phyloP scores from a whole-genome alignment of 1,140 invertebrate species.

The Pseudobourletiella spinata region DNA sequence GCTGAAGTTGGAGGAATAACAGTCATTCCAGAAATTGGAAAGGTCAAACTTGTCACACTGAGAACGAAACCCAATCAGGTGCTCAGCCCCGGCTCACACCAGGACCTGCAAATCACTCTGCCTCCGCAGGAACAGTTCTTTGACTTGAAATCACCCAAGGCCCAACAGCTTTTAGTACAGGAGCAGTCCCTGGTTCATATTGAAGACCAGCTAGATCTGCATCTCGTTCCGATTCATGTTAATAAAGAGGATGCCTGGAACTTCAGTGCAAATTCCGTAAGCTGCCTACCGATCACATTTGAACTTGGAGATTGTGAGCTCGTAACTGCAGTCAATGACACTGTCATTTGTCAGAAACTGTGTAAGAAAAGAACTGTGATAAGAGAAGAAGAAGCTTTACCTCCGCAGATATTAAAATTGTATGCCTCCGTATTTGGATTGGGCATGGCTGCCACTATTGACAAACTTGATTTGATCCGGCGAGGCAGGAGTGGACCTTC shows the following conservation, averaged over 20 bases:
- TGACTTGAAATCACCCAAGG: neutral
- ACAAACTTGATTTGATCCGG: no score
- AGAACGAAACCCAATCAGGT: conserved; percentile 3
- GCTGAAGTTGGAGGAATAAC: neutral
- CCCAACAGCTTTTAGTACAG: neutral
- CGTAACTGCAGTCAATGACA: neutral
- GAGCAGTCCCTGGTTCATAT: neutral
- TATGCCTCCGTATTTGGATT: no score
- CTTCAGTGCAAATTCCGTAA: neutral
- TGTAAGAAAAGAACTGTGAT: no score
- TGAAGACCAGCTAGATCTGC: neutral
- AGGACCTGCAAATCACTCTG: neutral
- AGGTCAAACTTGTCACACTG: neutral
- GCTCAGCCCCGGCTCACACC: neutral
- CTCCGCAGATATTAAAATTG: no score
- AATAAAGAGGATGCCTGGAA: neutral
- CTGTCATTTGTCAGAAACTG: neutral
- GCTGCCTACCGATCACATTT: neutral
- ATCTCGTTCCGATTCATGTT: neutral
- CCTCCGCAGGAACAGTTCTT: neutral
- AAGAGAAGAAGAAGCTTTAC: no score
- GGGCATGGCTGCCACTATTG: no score
- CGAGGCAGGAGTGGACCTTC: no score
- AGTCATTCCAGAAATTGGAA: no score
- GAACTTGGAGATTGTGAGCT: neutral